Evolutionary conservation across 2,113 vertebrate genomes (phyloP).

Genomic region (Cheirogaleus medius): DNA sequence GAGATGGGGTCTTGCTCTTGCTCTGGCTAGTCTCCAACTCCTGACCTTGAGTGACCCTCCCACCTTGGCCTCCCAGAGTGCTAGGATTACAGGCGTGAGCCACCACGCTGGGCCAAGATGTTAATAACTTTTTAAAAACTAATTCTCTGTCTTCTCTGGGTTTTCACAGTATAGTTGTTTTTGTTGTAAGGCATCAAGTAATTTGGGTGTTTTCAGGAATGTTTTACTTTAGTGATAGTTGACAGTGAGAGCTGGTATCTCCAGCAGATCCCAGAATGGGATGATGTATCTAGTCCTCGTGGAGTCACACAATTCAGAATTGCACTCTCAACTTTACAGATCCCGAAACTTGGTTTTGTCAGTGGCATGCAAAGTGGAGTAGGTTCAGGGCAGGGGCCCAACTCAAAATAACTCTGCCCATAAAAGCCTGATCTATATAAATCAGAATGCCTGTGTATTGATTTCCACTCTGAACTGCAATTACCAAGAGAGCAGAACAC

Average conservation of each 20-base stretch:
- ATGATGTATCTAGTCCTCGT: background rate
- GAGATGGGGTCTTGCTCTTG: no score
- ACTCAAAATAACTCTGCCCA: background rate
- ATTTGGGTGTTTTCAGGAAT: background rate
- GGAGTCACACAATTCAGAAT: background rate
- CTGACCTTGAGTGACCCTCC: no score
- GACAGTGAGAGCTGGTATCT: background rate
- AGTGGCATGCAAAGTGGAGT: background rate
- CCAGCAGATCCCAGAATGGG: background rate
- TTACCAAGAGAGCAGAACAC: background rate
- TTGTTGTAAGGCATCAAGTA: background rate
- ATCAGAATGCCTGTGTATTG: background rate
- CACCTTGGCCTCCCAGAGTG: no score
- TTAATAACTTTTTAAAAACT: background rate
- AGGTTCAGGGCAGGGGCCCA: background rate
- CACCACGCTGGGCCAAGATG: background rate
- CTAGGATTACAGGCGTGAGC: no score
- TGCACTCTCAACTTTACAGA: background rate
- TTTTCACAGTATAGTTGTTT: background rate
- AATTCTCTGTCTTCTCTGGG: background rate
- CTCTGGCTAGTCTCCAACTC: no score
- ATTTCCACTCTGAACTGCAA: background rate
- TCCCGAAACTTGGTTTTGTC: background rate
- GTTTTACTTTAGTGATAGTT: background rate
- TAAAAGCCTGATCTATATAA: background rate